Conservation (phyloP, 2,888 invertebrate genomes). For the Drosophila affinis region DNA sequence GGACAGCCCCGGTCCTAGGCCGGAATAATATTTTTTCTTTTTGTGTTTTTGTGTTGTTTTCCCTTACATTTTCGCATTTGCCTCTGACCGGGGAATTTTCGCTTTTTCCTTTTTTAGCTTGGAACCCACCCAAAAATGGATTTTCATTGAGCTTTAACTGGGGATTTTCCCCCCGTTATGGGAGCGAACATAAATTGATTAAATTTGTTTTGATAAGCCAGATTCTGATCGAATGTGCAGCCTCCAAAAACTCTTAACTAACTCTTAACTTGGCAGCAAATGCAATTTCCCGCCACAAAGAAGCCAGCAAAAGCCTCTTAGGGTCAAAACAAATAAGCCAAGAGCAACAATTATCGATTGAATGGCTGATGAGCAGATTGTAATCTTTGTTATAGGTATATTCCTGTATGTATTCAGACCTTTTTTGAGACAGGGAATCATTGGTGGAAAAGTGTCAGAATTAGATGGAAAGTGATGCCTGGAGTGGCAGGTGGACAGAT, state of each 20-base stretch:
- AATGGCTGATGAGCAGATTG: background rate
- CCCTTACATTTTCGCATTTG: constrained; percentile 44
- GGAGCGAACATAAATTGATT: constrained; percentile 36
- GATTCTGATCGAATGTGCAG: constrained; percentile 14
- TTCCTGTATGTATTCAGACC: too few species aligned
- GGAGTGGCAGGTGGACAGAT: background rate
- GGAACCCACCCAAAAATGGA: constrained; percentile 51
- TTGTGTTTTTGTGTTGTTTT: constrained; percentile 29
- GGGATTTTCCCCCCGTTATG: constrained; percentile 34
- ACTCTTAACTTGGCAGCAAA: constrained; percentile 3
- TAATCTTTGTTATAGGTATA: background rate
- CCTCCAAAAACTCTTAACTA: constrained; percentile 2
- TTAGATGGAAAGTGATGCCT: too few species aligned
- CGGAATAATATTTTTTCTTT: constrained; percentile 63
- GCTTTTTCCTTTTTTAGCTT: constrained; percentile 16
- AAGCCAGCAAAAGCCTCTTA: background rate
- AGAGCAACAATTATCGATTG: background rate
- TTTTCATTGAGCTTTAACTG: constrained; percentile 50
- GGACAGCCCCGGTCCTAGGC: constrained; percentile 45
- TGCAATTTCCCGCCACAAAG: background rate
- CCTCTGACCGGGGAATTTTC: constrained; percentile 45
- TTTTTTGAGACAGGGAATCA: too few species aligned
- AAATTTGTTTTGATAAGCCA: constrained; percentile 34
- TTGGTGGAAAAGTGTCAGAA: too few species aligned
- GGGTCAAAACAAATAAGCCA: background rate